phyloP scores from a whole-genome alignment of 2,888 invertebrate species.

The Meloe dianella region DNA sequence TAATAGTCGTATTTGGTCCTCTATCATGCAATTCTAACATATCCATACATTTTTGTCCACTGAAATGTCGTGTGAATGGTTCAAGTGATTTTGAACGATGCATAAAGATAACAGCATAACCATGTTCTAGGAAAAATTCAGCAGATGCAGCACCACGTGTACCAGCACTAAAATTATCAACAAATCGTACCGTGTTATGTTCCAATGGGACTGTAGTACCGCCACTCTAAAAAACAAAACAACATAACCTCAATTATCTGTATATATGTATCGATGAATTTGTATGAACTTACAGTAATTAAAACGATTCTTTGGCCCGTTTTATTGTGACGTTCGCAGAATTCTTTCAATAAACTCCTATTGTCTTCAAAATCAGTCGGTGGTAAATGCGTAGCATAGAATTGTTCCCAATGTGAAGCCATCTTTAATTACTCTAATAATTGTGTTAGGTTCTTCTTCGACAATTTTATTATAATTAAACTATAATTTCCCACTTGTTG shows the following conservation, averaged over 20 bases:
- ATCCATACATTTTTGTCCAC: slow-evolving; percentile 77
- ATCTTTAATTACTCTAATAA: slow-evolving; percentile 37
- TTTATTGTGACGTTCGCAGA: slow-evolving; percentile 73
- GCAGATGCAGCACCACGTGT: slow-evolving; percentile 93
- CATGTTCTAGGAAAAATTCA: slow-evolving; percentile 89
- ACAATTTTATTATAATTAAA: too few relatives aligned
- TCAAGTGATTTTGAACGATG: slow-evolving; percentile 87
- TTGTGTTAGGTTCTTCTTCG: neutral
- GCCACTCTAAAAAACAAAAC: slow-evolving; percentile 77
- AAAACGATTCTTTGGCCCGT: slow-evolving; percentile 75
- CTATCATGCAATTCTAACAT: slow-evolving; percentile 74
- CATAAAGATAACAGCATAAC: slow-evolving; percentile 94
- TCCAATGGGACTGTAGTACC: slow-evolving; percentile 97
- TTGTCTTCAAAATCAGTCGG: slow-evolving; percentile 80
- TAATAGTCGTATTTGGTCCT: slow-evolving; percentile 69
- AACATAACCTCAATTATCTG: slow-evolving; percentile 41
- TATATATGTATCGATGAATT: neutral
- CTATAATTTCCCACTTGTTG: neutral
- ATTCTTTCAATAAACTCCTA: slow-evolving; percentile 73
- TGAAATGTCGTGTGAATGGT: slow-evolving; percentile 90
- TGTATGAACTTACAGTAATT: slow-evolving; percentile 71
- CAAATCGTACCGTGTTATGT: slow-evolving; percentile 95
- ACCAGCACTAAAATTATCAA: slow-evolving; percentile 98
- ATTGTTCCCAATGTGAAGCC: slow-evolving; percentile 78
- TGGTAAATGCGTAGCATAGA: slow-evolving; percentile 78